Percentiles rank a stretch among this genome's conserved stretches.
Evolutionary conservation across 2,888 invertebrate species (phyloP).

Genomic region (Tigriopus californicus): DNA sequence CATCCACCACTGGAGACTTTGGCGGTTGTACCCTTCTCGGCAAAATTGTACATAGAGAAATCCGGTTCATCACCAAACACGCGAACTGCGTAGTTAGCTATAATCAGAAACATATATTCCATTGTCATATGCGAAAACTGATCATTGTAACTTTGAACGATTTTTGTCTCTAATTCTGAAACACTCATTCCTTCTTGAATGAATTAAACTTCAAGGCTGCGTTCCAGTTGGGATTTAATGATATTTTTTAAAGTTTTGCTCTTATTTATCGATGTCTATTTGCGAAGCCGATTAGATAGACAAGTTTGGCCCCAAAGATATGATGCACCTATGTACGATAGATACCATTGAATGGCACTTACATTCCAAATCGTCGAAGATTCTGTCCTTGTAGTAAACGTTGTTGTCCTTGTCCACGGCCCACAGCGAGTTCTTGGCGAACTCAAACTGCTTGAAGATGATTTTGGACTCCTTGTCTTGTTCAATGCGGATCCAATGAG

Average conservation of each 20-base stretch:
- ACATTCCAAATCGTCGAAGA: neutral
- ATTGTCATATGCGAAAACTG: no score
- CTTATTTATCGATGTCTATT: no score
- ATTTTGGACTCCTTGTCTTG: conserved; percentile 7
- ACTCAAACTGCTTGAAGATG: conserved; percentile 9
- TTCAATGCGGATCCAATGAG: conserved; percentile 10
- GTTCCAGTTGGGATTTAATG: no score
- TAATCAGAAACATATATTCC: neutral
- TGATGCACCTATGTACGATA: no score
- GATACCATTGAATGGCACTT: no score
- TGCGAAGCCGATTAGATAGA: no score
- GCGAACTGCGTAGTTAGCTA: neutral
- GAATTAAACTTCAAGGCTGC: no score
- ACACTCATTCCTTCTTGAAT: no score
- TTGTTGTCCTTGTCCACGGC: conserved; percentile 1
- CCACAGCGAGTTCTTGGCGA: neutral
- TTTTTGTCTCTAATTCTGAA: no score
- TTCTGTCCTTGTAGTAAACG: neutral
- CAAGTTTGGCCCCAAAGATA: no score
- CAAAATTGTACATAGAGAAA: conserved; percentile 1
- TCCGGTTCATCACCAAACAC: neutral
- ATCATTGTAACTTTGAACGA: no score
- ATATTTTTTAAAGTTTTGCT: no score
- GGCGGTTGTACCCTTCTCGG: neutral
- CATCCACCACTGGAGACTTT: conserved; percentile 3